Conservation (phyloP, 2,797 vertebrate species). For the Apogon hyalosoma region DNA sequence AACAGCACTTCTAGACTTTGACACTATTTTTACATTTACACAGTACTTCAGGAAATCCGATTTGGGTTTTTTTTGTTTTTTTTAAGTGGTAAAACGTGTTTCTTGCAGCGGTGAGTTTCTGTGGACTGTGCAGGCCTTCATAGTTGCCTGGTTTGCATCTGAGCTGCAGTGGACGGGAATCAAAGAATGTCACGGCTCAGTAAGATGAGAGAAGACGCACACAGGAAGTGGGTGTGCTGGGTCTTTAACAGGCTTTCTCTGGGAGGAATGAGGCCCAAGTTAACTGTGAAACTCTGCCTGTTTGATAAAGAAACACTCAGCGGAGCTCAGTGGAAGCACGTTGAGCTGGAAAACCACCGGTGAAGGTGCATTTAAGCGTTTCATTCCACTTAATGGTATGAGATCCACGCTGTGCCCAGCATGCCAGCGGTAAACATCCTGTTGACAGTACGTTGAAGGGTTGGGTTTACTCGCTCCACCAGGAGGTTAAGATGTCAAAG, state of each 20-base stretch:
- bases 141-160: constrained; percentile 34
- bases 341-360: not conserved
- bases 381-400: constrained; percentile 9
- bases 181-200: constrained; percentile 65
- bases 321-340: constrained; percentile 13
- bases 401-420: constrained; percentile 12
- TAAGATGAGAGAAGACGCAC: constrained; percentile 60
- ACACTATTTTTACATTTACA: too few relatives aligned
- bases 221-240: constrained; percentile 51
- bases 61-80: constrained; percentile 4
- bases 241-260: constrained; percentile 48
- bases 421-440: constrained; percentile 44
- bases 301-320: constrained; percentile 41
- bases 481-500: constrained; percentile 50
- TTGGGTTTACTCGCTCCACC: constrained; percentile 42
- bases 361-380: constrained; percentile 10
- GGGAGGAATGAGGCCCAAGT: constrained; percentile 31
- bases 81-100: constrained; percentile 1
- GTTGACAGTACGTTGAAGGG: constrained; percentile 43
- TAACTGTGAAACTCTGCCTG: constrained; percentile 30
- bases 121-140: constrained; percentile 23
- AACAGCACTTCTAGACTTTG: too few relatives aligned
- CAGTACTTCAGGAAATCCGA: too few relatives aligned
- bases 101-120: constrained; percentile 10
- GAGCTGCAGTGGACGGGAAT: constrained; percentile 52